Percentiles rank a stretch among this genome's conserved stretches.
Conservation (phyloP, 2,888 invertebrate species). For the Phytoseiulus persimilis region DNA sequence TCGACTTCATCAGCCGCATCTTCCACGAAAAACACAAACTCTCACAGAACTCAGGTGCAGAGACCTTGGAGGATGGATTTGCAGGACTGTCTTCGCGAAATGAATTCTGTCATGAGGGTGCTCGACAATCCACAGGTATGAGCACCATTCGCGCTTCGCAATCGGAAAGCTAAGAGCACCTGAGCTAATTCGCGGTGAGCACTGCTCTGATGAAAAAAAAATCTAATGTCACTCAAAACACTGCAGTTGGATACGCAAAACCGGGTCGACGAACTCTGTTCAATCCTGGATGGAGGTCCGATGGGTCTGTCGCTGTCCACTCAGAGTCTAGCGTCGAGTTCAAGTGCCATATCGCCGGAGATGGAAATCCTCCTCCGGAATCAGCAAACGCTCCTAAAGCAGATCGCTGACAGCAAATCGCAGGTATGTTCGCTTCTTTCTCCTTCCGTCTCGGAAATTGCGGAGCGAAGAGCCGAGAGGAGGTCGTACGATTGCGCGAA, state of each 20-base stretch:
- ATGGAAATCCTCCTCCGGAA: background rate
- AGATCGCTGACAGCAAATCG: conserved; percentile 27
- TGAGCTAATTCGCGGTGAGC: too few species aligned
- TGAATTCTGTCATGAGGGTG: conserved; percentile 25
- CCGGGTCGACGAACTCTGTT: background rate
- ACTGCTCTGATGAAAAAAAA: too few species aligned
- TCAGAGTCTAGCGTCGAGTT: background rate
- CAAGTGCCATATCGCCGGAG: background rate
- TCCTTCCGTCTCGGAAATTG: too few species aligned
- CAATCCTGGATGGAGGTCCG: background rate
- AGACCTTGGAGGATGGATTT: conserved; percentile 11
- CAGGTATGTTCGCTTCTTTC: background rate
- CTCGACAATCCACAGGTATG: conserved; percentile 33
- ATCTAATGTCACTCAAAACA: too few species aligned
- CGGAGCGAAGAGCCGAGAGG: too few species aligned
- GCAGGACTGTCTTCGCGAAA: conserved; percentile 26
- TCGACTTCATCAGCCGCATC: conserved; percentile 28
- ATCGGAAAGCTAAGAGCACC: too few species aligned
- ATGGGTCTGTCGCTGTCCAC: background rate
- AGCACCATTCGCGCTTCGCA: too few species aligned
- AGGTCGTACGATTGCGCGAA: too few species aligned
- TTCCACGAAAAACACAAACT: conserved; percentile 29
- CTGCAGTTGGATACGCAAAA: conserved; percentile 25
- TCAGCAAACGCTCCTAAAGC: conserved; percentile 14
- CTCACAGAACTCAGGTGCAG: background rate